Percentiles rank a stretch among this genome's conserved stretches.
phyloP scores from a whole-genome alignment of 1,140 invertebrate genomes.

The Panulirus ornatus region DNA sequence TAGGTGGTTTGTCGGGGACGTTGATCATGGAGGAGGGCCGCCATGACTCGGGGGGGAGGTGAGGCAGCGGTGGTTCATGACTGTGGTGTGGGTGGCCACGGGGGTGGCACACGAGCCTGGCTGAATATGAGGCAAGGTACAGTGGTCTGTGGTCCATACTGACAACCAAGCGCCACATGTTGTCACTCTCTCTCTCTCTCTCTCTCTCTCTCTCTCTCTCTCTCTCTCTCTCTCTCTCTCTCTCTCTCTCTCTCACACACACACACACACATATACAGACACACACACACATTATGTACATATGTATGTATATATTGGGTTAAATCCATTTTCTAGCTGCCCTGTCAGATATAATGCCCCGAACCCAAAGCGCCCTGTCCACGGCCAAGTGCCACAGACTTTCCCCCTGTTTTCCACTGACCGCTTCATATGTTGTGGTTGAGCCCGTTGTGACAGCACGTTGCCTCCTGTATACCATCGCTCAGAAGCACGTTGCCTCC shows the following conservation, averaged over 20 bases:
- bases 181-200: slow-evolving; percentile 1
- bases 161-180: not conserved
- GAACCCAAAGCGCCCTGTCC: too few relatives aligned
- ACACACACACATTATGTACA: not conserved
- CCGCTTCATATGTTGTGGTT: not conserved
- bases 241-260: not conserved
- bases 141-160: not conserved
- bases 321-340: too few relatives aligned
- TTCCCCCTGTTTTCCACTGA: not conserved
- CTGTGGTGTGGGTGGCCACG: too few relatives aligned
- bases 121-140: not conserved
- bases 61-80: too few relatives aligned
- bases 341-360: not conserved
- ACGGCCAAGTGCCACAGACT: too few relatives aligned
- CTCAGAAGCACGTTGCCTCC: not conserved
- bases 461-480: not conserved
- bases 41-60: too few relatives aligned
- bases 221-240: not conserved
- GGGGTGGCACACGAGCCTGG: not conserved
- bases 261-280: not conserved
- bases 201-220: not conserved
- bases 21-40: too few relatives aligned
- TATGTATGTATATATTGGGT: not conserved
- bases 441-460: too few relatives aligned
- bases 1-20: too few relatives aligned